Evolutionary conservation across 30 jellyfish, hydroid and myxozoan species (phyloP).

Genomic region (Aurelia sp.): DNA sequence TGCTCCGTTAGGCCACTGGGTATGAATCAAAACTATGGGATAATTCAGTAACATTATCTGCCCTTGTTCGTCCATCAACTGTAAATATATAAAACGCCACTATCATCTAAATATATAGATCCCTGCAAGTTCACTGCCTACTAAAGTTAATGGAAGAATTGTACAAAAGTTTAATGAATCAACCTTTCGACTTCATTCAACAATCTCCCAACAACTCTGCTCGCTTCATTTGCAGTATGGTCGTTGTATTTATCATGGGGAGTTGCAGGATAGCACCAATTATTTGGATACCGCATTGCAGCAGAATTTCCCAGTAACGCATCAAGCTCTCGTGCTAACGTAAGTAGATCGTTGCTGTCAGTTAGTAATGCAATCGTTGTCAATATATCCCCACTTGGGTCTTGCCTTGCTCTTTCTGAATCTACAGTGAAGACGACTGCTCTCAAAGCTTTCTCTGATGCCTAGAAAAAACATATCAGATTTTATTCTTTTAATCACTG

Average conservation of each 20-base stretch:
- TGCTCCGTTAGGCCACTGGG: no score
- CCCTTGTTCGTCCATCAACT: no score
- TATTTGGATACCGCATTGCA: constrained; percentile 65
- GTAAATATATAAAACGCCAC: no score
- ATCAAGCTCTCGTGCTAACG: constrained; percentile 50
- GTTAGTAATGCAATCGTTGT: not conserved
- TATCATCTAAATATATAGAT: no score
- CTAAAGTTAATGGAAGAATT: no score
- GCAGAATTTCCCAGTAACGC: constrained; percentile 34
- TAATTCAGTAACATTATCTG: no score
- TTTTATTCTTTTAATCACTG: not conserved
- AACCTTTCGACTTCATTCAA: constrained; percentile 12
- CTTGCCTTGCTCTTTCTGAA: not conserved
- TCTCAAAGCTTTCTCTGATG: constrained; percentile 70
- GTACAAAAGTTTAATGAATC: not conserved
- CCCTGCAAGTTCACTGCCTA: no score
- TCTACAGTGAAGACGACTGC: constrained; percentile 66
- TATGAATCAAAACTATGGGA: no score
- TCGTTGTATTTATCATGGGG: constrained; percentile 67
- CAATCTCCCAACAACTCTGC: constrained; percentile 1
- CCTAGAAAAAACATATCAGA: constrained; percentile 26
- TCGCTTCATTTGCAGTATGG: constrained; percentile 38
- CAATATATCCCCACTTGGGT: not conserved
- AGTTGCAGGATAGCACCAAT: constrained; percentile 46
- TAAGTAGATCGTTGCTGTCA: not conserved